Percentiles rank a stretch among this genome's conserved stretches.
Evolutionary conservation across 2,113 vertebrate genomes (phyloP).

Genomic region (Labeo catla): DNA sequence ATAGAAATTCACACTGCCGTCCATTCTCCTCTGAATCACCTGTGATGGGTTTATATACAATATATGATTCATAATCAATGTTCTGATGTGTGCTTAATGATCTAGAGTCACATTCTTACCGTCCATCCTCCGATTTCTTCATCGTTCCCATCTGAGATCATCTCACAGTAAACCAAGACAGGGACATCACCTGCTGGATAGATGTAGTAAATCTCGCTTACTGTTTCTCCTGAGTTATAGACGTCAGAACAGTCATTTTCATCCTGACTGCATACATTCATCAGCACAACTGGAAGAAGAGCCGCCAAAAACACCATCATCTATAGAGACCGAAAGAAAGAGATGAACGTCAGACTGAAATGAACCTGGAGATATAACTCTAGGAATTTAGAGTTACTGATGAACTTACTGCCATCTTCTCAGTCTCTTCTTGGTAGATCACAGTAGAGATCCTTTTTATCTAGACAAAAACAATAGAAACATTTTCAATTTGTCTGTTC

Average conservation of each 20-base stretch:
- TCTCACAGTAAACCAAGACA: slow-evolving; percentile 67
- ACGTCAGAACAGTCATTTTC: slow-evolving; percentile 60
- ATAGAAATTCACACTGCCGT: no score
- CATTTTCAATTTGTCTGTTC: no score
- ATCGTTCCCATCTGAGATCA: slow-evolving; percentile 50
- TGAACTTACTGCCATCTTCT: neutral
- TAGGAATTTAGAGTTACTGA: no score
- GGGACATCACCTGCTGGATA: slow-evolving; percentile 58
- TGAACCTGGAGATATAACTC: neutral
- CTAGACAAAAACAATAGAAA: neutral
- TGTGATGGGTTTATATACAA: no score
- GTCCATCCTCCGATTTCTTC: slow-evolving; percentile 69
- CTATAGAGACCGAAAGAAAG: neutral
- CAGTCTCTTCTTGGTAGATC: neutral
- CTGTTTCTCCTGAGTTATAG: slow-evolving; percentile 52
- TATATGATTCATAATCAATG: neutral
- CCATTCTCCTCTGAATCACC: no score
- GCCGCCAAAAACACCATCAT: neutral
- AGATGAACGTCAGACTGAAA: neutral
- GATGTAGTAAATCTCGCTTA: slow-evolving; percentile 61
- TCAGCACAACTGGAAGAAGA: neutral
- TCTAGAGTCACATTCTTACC: slow-evolving; percentile 49
- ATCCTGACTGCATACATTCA: slow-evolving; percentile 20
- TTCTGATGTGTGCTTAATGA: neutral
- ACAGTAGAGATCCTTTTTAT: neutral